These are phyloP conservation scores for Festucalex cinctus DNA, from an alignment of 2,113 vertebrate genomes.

Conservation along the genomic window DNA sequence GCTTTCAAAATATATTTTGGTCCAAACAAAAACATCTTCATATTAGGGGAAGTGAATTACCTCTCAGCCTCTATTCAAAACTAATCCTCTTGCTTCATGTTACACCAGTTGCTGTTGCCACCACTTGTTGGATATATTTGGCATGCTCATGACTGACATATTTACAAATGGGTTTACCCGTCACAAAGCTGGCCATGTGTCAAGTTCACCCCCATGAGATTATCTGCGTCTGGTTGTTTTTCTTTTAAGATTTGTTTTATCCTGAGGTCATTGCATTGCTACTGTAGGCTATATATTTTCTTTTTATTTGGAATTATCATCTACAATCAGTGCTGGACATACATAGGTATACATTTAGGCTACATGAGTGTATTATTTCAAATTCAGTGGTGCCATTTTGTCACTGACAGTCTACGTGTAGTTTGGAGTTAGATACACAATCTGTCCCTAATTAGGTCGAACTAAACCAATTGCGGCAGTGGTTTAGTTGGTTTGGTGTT, in stretches of 20 bases:
- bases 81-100: conserved; percentile 36
- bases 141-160: conserved; percentile 12
- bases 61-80: not conserved
- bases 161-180: conserved; percentile 34
- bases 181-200: conserved; percentile 13
- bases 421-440: not conserved
- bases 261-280: not conserved
- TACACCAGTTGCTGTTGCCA: conserved; percentile 42
- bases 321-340: not conserved
- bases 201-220: not conserved
- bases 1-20: not conserved
- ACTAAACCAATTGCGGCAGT: conserved; percentile 7
- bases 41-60: conserved; percentile 3
- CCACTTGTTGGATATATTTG: conserved; percentile 30
- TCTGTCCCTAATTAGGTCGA: not conserved
- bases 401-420: not conserved
- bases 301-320: not conserved
- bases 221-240: not conserved
- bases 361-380: not conserved
- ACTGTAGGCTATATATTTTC: not conserved
- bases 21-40: not conserved
- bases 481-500: not conserved
- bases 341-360: not conserved
- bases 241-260: not conserved
- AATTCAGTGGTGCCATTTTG: not conserved